phyloP scores from a whole-genome alignment of 2,797 vertebrate species.

The Sphenodon punctatus region DNA sequence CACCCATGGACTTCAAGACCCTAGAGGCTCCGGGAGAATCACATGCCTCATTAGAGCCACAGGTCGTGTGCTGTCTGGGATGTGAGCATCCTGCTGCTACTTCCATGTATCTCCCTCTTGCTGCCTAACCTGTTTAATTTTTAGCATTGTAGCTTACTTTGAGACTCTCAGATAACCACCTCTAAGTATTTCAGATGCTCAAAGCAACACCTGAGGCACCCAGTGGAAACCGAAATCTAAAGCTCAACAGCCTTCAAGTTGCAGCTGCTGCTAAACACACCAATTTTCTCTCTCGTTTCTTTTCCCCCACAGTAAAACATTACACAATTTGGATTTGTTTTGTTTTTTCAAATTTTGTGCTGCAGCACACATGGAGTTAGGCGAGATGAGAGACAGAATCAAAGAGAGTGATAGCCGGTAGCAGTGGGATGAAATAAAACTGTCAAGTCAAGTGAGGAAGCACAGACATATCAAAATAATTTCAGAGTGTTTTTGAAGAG shows the following conservation, averaged over 20 bases:
- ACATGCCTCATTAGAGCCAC: neutral
- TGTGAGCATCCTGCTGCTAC: neutral
- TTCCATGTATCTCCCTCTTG: neutral
- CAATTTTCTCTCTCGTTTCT: neutral
- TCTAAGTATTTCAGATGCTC: neutral
- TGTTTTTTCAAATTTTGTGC: constrained; percentile 27
- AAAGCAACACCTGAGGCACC: neutral
- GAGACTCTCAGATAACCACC: neutral
- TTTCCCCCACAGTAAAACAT: constrained; percentile 24
- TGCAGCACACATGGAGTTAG: constrained; percentile 18
- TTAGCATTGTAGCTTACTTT: neutral
- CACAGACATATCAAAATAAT: constrained; percentile 44
- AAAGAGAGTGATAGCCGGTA: constrained; percentile 36
- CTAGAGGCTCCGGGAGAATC: too few species aligned
- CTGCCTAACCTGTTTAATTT: neutral
- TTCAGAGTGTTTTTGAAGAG: constrained; percentile 55
- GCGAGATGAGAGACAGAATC: constrained; percentile 22
- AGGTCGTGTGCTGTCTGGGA: accelerated
- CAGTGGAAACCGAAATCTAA: neutral
- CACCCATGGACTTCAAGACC: too few species aligned
- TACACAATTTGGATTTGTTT: neutral
- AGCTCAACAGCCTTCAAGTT: neutral
- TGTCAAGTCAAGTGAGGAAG: constrained; percentile 49
- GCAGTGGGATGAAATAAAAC: constrained; percentile 49
- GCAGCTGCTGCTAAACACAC: constrained; percentile 19